Conservation (phyloP, 2,113 vertebrate species). For the Riparia riparia region DNA sequence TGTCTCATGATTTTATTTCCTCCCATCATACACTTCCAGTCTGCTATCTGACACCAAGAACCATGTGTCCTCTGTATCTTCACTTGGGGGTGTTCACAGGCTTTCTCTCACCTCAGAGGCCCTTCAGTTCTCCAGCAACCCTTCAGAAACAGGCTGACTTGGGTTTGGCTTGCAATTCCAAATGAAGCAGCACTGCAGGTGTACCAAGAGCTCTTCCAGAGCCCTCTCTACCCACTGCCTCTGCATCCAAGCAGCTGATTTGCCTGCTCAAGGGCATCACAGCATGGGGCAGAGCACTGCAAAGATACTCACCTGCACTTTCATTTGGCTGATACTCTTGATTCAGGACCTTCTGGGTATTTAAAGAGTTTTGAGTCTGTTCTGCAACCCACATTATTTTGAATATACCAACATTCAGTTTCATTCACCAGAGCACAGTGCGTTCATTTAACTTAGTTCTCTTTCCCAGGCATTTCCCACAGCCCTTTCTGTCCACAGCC, state of each 20-base stretch:
- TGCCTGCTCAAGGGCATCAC: not conserved
- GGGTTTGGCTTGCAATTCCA: accelerated
- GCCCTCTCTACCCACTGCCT: not conserved
- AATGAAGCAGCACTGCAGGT: not conserved
- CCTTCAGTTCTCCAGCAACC: not conserved
- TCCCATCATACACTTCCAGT: not conserved
- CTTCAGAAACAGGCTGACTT: not conserved
- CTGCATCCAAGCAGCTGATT: not conserved
- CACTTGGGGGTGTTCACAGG: not conserved
- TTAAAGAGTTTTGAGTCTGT: not conserved
- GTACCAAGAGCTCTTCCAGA: not conserved
- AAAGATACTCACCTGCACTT: not conserved
- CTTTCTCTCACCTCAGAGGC: not conserved
- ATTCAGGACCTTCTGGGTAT: not conserved
- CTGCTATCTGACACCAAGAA: not conserved
- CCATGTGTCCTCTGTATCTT: not conserved
- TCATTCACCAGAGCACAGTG: accelerated
- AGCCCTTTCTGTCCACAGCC: not conserved
- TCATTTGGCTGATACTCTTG: not conserved
- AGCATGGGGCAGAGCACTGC: not conserved
- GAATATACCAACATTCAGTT: not conserved
- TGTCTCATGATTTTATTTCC: not conserved
- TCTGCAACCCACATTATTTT: not conserved
- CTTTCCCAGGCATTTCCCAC: not conserved
- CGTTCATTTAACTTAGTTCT: not conserved